Conservation (phyloP, 1,140 invertebrate species). For the Anadara kagoshimensis region DNA sequence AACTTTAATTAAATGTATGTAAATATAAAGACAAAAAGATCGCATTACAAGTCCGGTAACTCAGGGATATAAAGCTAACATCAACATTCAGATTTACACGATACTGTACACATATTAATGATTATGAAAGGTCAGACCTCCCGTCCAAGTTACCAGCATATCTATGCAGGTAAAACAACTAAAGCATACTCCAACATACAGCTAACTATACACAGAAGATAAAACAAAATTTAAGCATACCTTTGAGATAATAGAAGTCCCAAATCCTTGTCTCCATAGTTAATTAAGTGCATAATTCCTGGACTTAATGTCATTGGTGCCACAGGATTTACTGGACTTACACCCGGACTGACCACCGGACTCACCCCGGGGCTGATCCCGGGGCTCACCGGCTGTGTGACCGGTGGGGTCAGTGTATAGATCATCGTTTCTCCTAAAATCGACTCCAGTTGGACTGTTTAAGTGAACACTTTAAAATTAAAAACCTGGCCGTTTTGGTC, state of each 20-base stretch:
- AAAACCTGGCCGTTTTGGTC: no score
- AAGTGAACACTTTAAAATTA: neutral
- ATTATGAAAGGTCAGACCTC: neutral
- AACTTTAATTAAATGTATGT: no score
- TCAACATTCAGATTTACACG: no score
- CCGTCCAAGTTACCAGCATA: neutral
- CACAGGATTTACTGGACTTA: slow-evolving; percentile 35
- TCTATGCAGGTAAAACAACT: no score
- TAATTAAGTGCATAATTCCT: slow-evolving; percentile 53
- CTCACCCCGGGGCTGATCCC: slow-evolving; percentile 32
- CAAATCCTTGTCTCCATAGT: slow-evolving; percentile 56
- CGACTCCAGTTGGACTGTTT: slow-evolving; percentile 23
- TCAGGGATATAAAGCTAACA: no score
- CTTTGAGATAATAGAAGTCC: slow-evolving; percentile 54
- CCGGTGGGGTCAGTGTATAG: slow-evolving; percentile 24
- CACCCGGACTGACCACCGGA: slow-evolving; percentile 37
- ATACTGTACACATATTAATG: neutral
- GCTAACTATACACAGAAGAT: no score
- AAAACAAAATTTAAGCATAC: slow-evolving; percentile 29
- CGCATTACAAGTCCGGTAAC: no score
- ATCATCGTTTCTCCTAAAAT: slow-evolving; percentile 35
- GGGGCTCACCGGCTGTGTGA: slow-evolving; percentile 26
- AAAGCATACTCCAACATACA: no score
- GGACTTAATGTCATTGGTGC: slow-evolving; percentile 39
- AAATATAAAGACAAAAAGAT: no score